Evolutionary conservation across 2,888 invertebrate genomes (phyloP).

Genomic region (Agapetus fuscipes): DNA sequence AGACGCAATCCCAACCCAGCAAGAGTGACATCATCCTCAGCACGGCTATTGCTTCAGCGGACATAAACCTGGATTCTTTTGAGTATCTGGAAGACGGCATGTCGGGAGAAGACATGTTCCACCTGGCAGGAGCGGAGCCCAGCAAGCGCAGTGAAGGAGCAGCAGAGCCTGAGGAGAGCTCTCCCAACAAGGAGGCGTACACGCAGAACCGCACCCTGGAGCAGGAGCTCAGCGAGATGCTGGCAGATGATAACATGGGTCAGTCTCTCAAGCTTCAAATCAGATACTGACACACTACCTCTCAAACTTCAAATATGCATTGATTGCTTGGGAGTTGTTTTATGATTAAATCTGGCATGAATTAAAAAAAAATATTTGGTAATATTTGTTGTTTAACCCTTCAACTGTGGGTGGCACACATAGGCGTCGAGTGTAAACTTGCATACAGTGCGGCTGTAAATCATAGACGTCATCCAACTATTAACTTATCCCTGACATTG

Average conservation of each 20-base stretch:
- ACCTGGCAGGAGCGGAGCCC: slow-evolving; percentile 22
- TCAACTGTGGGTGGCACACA: too few species aligned
- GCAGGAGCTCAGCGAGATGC: slow-evolving; percentile 34
- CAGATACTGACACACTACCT: too few species aligned
- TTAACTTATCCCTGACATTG: too few species aligned
- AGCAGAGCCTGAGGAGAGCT: slow-evolving; percentile 26
- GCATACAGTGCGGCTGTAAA: too few species aligned
- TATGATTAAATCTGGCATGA: too few species aligned
- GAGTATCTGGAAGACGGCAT: slow-evolving; percentile 43
- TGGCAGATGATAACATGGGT: slow-evolving; percentile 28
- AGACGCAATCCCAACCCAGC: slow-evolving; percentile 23
- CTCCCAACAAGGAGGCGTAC: slow-evolving; percentile 22
- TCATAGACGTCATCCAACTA: too few species aligned
- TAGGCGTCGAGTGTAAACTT: too few species aligned
- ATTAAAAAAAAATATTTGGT: too few species aligned
- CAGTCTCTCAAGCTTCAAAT: too few species aligned
- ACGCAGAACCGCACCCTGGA: slow-evolving; percentile 24
- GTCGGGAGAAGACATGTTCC: slow-evolving; percentile 39
- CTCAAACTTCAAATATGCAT: too few species aligned
- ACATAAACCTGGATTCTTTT: slow-evolving; percentile 45
- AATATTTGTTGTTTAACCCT: too few species aligned
- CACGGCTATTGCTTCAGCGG: slow-evolving; percentile 42
- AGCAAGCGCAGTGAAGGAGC: neutral
- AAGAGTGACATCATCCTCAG: slow-evolving; percentile 33
- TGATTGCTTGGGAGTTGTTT: too few species aligned